Conservation (phyloP, 2,113 vertebrate species). For the Ranitomeya imitator region DNA sequence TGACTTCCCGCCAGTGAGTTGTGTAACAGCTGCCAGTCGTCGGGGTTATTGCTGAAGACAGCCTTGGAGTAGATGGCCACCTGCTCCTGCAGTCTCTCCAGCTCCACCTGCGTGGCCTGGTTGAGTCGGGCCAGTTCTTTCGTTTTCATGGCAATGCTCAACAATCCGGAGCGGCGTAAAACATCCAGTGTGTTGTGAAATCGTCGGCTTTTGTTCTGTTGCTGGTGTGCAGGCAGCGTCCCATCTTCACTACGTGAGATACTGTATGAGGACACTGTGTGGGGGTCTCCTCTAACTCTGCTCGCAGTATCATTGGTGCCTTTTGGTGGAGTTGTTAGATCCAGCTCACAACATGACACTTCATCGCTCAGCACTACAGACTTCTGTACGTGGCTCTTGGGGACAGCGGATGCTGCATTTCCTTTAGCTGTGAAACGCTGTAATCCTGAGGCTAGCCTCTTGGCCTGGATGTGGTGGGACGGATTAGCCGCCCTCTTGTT, state of each 20-base stretch:
- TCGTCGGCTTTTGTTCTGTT: conserved; percentile 75
- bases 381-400: neutral
- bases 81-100: conserved; percentile 85
- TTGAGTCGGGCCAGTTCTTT: conserved; percentile 92
- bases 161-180: conserved; percentile 81
- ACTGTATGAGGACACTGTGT: neutral
- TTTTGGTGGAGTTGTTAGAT: neutral
- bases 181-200: conserved; percentile 85
- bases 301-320: neutral
- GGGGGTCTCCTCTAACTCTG: neutral
- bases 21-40: conserved; percentile 85
- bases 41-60: conserved; percentile 79
- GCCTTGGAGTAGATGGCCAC: conserved; percentile 84
- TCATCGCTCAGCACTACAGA: neutral
- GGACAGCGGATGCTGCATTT: neutral
- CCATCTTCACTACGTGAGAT: no score
- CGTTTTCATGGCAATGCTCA: conserved; percentile 90
- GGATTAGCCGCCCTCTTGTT: neutral
- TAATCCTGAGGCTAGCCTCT: neutral
- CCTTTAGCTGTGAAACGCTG: neutral
- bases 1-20: conserved; percentile 62
- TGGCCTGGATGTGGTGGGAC: neutral
- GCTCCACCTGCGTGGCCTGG: conserved; percentile 82
- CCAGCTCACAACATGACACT: neutral
- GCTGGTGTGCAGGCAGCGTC: conserved; percentile 30